Percentiles rank a stretch among this genome's conserved stretches.
These are phyloP conservation scores for Loxodonta africana DNA, from an alignment of 2,113 vertebrate species.

Conservation along the genomic window DNA sequence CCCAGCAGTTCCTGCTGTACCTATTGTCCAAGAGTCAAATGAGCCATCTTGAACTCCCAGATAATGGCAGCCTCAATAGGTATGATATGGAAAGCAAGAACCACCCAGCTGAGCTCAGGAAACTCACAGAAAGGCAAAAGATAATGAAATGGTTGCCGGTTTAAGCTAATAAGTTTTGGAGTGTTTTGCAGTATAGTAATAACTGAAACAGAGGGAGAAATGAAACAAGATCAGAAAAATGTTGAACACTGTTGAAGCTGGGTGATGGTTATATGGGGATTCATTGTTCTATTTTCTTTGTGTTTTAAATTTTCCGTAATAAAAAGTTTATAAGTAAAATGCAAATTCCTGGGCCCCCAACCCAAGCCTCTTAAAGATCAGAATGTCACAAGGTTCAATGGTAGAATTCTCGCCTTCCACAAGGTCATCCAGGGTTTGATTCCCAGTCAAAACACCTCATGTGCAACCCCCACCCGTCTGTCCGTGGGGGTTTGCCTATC, in stretches of 20 bases:
- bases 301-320: not conserved
- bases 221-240: not conserved
- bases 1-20: not conserved
- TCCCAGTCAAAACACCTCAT: not conserved
- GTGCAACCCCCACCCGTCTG: too few relatives aligned
- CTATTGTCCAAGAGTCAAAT: not conserved
- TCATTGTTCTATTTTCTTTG: not conserved
- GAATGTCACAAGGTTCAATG: not conserved
- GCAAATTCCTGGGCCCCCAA: not conserved
- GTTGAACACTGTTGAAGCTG: not conserved
- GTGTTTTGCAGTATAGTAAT: not conserved
- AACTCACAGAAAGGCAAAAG: not conserved
- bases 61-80: not conserved
- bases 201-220: not conserved
- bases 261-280: not conserved
- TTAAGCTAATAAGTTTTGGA: not conserved
- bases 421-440: not conserved
- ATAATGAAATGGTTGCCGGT: not conserved
- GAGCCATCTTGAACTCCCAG: not conserved
- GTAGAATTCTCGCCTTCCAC: not conserved
- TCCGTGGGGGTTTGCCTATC: not conserved
- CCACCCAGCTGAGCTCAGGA: not conserved
- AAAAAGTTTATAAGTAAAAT: not conserved
- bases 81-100: not conserved
- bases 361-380: not conserved